Evolutionary conservation across 2,888 invertebrate genomes (phyloP), one percentile per base, ranked within the genome.

Genomic region (Agrochola circellaris): DNA sequence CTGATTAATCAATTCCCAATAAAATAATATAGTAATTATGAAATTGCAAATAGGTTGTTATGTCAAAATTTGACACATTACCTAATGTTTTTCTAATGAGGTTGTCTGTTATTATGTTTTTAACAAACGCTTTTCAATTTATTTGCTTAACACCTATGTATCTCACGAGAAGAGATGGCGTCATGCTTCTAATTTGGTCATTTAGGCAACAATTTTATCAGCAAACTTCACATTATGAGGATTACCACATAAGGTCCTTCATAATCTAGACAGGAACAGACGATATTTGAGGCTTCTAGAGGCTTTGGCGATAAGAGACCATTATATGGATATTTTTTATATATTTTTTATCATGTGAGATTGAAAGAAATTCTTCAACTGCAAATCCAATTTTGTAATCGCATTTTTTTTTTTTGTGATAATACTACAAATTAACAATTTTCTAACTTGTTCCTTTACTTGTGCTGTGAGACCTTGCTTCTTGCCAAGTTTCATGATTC

Each of bases 111-210:
- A 45, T 5, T 3, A 9, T 42, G 11, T 42, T 42, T 42, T 42
- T 42, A 42, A 11, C 42, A 9, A 42, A 42, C 9, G 11, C 42
- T 9, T 42, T 15, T 42, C 38, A 42, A 42, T 42, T 11, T 42
- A 15, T 45, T 45, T 45, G 13, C n/a, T 45, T 45, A 45, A 17
- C 45, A 68, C 38, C 56, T 48, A 54, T 48, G n/a, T 65, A n/a
- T n/a, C 13, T 65, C 60, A 66, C 48, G 51, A 38, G 54, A 67
- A 13, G 13, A 73, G 58, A 77, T 86, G 73, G 65, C 84, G 78
- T 88, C 84, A 84, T 78, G 38, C 65, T 68, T 71, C 81, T 75
- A 81, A 75, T 79, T 81, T 23, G 60, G 70, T 60, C 42, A 76
- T 71, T 66, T 73, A 51, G 13, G 73, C 68, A 78, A 70, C 62